Evolutionary conservation across 2,797 vertebrate genomes (phyloP), one percentile per base, ranked within the genome.

Genomic region (Takifugu ocellatus): DNA sequence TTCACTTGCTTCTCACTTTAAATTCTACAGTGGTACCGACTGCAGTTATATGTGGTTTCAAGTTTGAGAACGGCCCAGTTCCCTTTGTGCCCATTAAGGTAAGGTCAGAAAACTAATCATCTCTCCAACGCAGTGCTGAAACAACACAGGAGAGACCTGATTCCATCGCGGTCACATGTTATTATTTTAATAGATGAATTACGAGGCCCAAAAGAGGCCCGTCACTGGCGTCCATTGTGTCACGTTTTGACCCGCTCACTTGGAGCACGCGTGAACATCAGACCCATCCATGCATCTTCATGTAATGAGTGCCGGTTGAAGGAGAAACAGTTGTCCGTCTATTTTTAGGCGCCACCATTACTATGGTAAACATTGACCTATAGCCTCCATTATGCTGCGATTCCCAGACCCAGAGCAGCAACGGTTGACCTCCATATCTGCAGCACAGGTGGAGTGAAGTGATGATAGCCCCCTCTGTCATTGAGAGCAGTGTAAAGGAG

Each of bases 261-360:
- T 21, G 21, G 21, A 21, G 21, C 12, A 14, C 14, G 36, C 14
- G 4, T 39, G 12, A 39, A 10, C 12, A 39, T 15, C 36, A 14
- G 36, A 39, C 12, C 36, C 36, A 39, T 39, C 36, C 36, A 39
- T 5, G 25, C 54, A 25, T 25, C 64, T 72, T 63, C 63, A 54
- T 64, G 63, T 63, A 70, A 73, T 68, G 67, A 81, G 46, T 36
- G 49, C 59, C 33, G 59, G 52, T 51, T 60, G 47, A 58, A 42
- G 51, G 47, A 70, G 63, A 68, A 68, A 61, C 77, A 77, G 72
- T 79, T 75, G 56, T 61, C 73, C 49, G 61, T 67, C 72, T 72
- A 83, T 75, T 78, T 84, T 82, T 81, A 83, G 79, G 67, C 42
- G 52, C 44, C 45, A 52, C 55, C 56, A 47, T 78, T 60, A 61